These are phyloP conservation scores for Thomomys bottae DNA, from an alignment of 2,113 vertebrate species.

Conservation along the genomic window DNA sequence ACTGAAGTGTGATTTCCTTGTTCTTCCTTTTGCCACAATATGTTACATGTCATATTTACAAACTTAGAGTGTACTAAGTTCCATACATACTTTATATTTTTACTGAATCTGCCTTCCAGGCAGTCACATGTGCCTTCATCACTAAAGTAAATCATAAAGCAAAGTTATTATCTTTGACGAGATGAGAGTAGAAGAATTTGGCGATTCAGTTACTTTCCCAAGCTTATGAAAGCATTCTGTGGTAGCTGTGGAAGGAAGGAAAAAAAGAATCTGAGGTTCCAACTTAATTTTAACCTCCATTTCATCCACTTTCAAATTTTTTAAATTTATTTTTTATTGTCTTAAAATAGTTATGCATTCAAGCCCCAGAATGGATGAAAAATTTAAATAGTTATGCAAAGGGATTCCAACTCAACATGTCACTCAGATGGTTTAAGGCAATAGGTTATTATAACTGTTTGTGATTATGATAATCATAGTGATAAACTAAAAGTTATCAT, in stretches of 20 bases:
- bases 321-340: background rate
- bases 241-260: background rate
- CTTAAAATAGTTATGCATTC: too few species aligned
- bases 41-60: constrained; percentile 3
- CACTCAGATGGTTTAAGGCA: background rate
- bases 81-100: constrained; percentile 51
- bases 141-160: constrained; percentile 59
- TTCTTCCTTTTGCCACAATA: constrained; percentile 45
- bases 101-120: constrained; percentile 9
- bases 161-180: constrained; percentile 66
- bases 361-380: too few species aligned
- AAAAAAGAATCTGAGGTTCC: background rate
- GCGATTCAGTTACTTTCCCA: constrained; percentile 52
- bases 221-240: constrained; percentile 59
- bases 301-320: constrained; percentile 14
- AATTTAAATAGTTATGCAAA: too few species aligned
- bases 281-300: constrained; percentile 41
- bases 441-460: constrained; percentile 33
- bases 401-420: too few species aligned
- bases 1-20: background rate
- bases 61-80: background rate
- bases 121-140: constrained; percentile 53
- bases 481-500: constrained; percentile 50
- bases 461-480: constrained; percentile 36
- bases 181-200: constrained; percentile 15